Evolutionary conservation across 2,113 vertebrate genomes (phyloP).

Genomic region (Ictalurus punctatus): DNA sequence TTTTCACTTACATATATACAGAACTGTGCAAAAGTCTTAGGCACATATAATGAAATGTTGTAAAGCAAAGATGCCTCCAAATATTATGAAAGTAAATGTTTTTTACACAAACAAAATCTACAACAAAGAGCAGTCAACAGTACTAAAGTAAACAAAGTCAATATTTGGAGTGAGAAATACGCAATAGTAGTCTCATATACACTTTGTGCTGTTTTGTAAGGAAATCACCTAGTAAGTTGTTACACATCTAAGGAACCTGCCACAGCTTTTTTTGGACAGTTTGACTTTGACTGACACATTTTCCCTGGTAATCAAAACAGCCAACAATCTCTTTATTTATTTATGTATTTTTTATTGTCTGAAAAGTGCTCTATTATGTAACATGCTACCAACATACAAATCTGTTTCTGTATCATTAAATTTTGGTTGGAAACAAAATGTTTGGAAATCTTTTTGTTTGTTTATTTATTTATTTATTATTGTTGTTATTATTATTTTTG

Average conservation of each 20-base stretch:
- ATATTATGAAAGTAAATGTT: background rate
- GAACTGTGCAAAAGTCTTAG: background rate
- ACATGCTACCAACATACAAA: background rate
- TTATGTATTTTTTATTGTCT: too few relatives aligned
- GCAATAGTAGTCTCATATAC: background rate
- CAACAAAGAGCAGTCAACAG: background rate
- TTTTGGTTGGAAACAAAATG: background rate
- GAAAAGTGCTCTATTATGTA: background rate
- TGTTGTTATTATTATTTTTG: too few relatives aligned
- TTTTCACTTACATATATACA: background rate
- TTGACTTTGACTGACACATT: background rate
- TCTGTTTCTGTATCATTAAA: background rate
- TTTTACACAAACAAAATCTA: background rate
- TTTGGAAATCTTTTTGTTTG: background rate
- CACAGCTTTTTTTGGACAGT: background rate
- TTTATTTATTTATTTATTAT: too few relatives aligned
- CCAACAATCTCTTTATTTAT: background rate
- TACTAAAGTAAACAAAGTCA: background rate
- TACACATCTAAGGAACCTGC: background rate
- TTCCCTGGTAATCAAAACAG: background rate
- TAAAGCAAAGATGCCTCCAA: background rate
- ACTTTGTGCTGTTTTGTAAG: background rate
- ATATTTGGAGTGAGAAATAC: background rate
- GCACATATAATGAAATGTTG: background rate
- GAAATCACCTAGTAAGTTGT: background rate